Evolutionary conservation across 37 sponge, comb jelly and placozoan genomes (phyloP).

Genomic region (Amphimedon queenslandica): DNA sequence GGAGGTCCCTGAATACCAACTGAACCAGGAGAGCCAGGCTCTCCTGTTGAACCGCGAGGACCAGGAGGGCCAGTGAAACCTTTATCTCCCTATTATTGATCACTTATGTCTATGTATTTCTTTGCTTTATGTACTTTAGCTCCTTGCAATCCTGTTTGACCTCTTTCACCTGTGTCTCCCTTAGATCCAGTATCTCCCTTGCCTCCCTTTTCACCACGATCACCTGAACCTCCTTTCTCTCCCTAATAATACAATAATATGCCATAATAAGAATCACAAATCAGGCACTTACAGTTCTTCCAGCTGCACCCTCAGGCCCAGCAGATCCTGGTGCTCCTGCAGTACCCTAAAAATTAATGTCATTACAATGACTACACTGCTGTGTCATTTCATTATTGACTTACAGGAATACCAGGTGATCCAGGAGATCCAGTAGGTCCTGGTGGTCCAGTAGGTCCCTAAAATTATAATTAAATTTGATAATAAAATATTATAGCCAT

Average conservation of each 20-base stretch:
- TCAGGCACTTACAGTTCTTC: slow-evolving; percentile 6
- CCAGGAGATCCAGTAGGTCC: slow-evolving; percentile 36
- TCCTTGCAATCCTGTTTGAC: neutral
- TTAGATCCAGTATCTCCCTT: neutral
- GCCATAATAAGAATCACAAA: neutral
- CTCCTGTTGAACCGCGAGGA: slow-evolving; percentile 17
- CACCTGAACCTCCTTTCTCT: neutral
- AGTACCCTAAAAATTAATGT: neutral
- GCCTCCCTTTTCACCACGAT: neutral
- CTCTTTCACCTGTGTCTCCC: neutral
- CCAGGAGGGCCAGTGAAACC: slow-evolving; percentile 24
- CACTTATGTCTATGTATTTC: too few species aligned
- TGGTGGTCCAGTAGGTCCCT: slow-evolving; percentile 41
- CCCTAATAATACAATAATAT: neutral
- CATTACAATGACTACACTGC: neutral
- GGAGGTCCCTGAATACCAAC: neutral
- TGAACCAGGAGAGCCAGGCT: slow-evolving; percentile 1
- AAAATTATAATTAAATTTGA: neutral
- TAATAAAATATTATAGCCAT: neutral
- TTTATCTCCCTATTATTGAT: too few species aligned
- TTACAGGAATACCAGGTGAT: slow-evolving; percentile 7
- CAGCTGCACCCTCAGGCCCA: neutral
- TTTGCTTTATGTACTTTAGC: neutral
- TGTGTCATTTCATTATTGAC: neutral
- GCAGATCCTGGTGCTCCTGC: neutral